These are phyloP conservation scores for Xanthia icteritia DNA, from an alignment of 2,888 invertebrate species.

Conservation along the genomic window DNA sequence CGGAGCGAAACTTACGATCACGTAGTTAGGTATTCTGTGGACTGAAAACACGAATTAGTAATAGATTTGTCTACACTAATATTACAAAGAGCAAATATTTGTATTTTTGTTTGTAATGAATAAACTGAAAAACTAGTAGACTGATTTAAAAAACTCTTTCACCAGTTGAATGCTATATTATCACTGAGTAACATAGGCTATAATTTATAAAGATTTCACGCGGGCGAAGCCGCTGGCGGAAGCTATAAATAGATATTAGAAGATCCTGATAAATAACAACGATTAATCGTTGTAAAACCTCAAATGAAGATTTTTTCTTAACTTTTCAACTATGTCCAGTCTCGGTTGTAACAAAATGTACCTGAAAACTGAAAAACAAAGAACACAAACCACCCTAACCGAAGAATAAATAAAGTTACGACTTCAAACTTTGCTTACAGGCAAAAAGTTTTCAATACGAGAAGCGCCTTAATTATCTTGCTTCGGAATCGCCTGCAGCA, in stretches of 20 bases:
- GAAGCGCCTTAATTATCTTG: constrained; percentile 73
- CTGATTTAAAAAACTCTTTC: too few relatives aligned
- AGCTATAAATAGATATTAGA: too few relatives aligned
- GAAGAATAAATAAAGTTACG: constrained; percentile 75
- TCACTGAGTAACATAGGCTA: too few relatives aligned
- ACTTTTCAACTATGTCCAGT: constrained; percentile 1
- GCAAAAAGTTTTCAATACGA: constrained; percentile 56
- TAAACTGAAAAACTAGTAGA: too few relatives aligned
- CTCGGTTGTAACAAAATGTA: constrained; percentile 39
- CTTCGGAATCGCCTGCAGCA: constrained; percentile 68
- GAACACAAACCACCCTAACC: constrained; percentile 70
- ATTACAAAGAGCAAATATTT: too few relatives aligned
- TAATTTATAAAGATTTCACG: too few relatives aligned
- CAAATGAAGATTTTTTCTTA: neutral
- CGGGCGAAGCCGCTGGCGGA: too few relatives aligned
- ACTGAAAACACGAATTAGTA: neutral
- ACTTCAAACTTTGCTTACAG: constrained; percentile 68
- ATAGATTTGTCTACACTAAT: too few relatives aligned
- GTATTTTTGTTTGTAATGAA: too few relatives aligned
- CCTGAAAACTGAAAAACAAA: constrained; percentile 68
- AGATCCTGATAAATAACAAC: neutral
- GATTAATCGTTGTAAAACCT: neutral
- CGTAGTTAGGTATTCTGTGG: neutral
- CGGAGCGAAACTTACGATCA: neutral
- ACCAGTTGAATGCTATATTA: too few relatives aligned